Base-by-base conservation (phyloP, 2,888 invertebrate species). In the Oxyscelio sp. region DNA sequence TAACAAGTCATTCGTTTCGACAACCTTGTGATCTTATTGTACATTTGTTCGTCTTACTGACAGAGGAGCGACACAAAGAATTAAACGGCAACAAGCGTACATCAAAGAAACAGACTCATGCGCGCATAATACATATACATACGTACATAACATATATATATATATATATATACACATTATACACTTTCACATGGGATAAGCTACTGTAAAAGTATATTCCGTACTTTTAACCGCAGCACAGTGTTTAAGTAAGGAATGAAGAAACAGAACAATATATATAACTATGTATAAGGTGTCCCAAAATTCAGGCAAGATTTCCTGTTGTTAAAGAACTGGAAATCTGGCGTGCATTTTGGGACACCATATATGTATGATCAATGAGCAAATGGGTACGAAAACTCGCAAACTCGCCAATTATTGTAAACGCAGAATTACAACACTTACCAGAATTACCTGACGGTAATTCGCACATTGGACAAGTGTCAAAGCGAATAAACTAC, bases 391-490 rank as follows among this genome's bases (percentile, higher is more conserved):
- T 82, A 82, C 70, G 75, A 83, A 80, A 86, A n/a, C 83, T 83
- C 83, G 74, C 50, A 79, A 80, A 83, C 85, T 85, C 84, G 84
- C 83, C 86, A 87, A 88, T 88, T 75, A 79, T 9, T 45, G 19
- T 75, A 61, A 79, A 48, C 54, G 56, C 71, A 71, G 27, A 27
- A 27, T 27, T 27, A 27, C 65, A 59, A 48, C 81, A 92, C 91
- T 91, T 91, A 90, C 90, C 91, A 83, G 89, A 88, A 90, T 91
- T 92, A 87, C 88, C 87, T 2, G 1, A 2, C 15, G 85, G 89
- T 86, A 91, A 91, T 91, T 91, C 88, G 50, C 21, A n/a, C 22
- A 45, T 78, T 78, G 91, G 88, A 88, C 86, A 91, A 90, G 90
- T 92, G 88, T 86, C 78, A 52, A 84, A 77, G 58, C 70, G 17